Evolutionary conservation across 2,113 vertebrate species (phyloP).

Genomic region (Riparia riparia): DNA sequence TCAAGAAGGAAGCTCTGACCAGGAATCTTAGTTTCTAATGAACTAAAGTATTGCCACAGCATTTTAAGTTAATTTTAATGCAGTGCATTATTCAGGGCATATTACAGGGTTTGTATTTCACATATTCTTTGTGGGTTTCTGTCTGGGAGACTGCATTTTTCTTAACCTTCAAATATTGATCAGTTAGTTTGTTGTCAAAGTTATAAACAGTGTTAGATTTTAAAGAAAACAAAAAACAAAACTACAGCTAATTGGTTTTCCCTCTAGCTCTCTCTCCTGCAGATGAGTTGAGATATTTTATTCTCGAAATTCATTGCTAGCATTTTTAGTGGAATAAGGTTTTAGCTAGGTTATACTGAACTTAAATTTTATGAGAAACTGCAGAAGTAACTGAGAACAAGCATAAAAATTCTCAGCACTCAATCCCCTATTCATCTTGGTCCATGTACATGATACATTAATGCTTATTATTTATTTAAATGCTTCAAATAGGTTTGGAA

Average conservation of each 20-base stretch:
- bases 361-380: not conserved
- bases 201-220: conserved; percentile 23
- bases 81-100: not conserved
- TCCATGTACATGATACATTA: conserved; percentile 29
- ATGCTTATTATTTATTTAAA: conserved; percentile 59
- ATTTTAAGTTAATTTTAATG: not conserved
- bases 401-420: not conserved
- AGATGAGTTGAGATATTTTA: not conserved
- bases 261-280: not conserved
- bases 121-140: not conserved
- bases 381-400: not conserved
- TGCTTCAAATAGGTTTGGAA: conserved; percentile 39
- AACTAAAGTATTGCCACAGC: not conserved
- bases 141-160: not conserved
- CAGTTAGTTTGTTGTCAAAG: conserved; percentile 22
- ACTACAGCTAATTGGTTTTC: not conserved
- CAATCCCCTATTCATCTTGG: not conserved
- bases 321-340: not conserved
- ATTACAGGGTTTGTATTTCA: not conserved
- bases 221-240: not conserved
- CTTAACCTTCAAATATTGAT: conserved; percentile 4
- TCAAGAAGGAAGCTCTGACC: not conserved
- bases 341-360: not conserved
- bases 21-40: not conserved
- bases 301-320: not conserved